phyloP scores from a whole-genome alignment of 2,797 vertebrate genomes.

The Macropus fuliginosus region DNA sequence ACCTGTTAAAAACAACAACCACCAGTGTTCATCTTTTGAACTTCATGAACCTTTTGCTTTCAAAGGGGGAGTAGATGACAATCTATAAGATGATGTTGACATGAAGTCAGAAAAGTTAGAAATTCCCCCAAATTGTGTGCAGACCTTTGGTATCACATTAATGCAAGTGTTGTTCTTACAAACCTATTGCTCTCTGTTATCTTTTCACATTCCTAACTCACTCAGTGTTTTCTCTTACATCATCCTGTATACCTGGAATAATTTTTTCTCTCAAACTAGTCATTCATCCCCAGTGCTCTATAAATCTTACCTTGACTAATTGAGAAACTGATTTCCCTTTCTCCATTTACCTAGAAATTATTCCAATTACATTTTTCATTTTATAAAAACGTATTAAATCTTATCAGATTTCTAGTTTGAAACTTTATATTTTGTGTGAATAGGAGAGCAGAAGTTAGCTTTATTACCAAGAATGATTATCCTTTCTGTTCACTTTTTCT shows the following conservation, averaged over 20 bases:
- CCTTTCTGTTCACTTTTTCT: not conserved
- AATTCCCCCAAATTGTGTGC: not conserved
- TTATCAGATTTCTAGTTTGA: not conserved
- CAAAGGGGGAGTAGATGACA: not conserved
- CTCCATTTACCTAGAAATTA: constrained; percentile 17
- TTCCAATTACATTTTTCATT: not conserved
- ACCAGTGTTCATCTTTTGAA: not conserved
- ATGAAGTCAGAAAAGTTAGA: not conserved
- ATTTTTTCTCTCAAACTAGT: not conserved
- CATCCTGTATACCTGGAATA: not conserved
- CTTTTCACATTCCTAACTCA: not conserved
- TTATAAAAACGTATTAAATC: constrained; percentile 17
- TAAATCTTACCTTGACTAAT: too few relatives aligned
- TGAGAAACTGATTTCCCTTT: too few relatives aligned
- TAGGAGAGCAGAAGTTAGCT: not conserved
- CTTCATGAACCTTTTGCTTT: not conserved
- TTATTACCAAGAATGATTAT: not conserved
- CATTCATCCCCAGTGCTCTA: too few relatives aligned
- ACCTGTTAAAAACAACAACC: not conserved
- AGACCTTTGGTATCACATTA: not conserved
- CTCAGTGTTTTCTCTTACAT: not conserved
- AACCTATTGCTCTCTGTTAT: not conserved
- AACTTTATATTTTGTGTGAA: not conserved
- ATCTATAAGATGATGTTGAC: not conserved
- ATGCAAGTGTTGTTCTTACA: not conserved